Conservation (phyloP, 2,888 invertebrate genomes). For the Griposia aprilina region DNA sequence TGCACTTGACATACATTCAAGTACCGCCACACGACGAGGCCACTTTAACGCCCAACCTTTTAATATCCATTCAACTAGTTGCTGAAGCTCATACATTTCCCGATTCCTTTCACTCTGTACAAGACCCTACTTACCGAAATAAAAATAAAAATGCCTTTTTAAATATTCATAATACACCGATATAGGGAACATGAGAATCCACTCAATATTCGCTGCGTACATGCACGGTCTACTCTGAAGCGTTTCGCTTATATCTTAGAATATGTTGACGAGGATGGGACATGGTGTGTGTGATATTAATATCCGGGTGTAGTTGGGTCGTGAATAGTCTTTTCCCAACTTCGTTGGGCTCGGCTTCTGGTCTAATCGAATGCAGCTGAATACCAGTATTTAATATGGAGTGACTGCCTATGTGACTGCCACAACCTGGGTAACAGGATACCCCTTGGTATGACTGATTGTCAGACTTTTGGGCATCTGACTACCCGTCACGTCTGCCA, state of each 20-base stretch:
- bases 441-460: neutral
- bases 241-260: slow-evolving; percentile 65
- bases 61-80: slow-evolving; percentile 1
- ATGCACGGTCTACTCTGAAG: slow-evolving; percentile 52
- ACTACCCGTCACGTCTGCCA: neutral
- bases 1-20: neutral
- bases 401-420: neutral
- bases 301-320: too few species aligned
- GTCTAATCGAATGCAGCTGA: too few species aligned
- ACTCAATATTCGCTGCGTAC: slow-evolving; percentile 71
- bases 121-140: slow-evolving; percentile 24
- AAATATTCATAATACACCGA: slow-evolving; percentile 65
- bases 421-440: neutral
- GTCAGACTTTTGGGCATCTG: neutral
- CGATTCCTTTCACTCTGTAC: slow-evolving; percentile 3
- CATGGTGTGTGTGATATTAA: neutral
- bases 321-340: too few species aligned
- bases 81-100: slow-evolving; percentile 24
- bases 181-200: slow-evolving; percentile 72
- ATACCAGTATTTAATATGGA: neutral
- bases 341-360: too few species aligned
- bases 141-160: slow-evolving; percentile 52
- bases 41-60: neutral
- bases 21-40: neutral
- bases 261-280: slow-evolving; percentile 42